A percentile compares a stretch with the other conserved stretches of the same genome.
These are phyloP conservation scores for Acinonyx jubatus DNA, from an alignment of 2,113 vertebrate genomes.

Conservation along the genomic window DNA sequence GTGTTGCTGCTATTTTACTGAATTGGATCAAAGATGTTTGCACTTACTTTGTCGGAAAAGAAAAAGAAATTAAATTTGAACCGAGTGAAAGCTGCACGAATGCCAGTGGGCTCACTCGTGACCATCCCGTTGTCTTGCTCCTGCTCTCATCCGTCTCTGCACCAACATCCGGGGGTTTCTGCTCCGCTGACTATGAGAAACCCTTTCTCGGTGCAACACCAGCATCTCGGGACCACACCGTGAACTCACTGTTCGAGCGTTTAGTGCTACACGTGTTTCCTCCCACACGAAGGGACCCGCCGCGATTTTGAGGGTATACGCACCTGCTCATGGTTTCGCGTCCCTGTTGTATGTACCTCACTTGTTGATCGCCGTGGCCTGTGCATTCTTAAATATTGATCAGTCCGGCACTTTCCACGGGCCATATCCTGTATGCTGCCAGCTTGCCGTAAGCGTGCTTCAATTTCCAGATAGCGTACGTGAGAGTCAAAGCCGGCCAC, in stretches of 20 bases:
- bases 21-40: slow-evolving; percentile 29
- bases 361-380: slow-evolving; percentile 51
- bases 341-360: not conserved
- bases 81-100: slow-evolving; percentile 53
- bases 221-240: slow-evolving; percentile 60
- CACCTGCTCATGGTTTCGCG: not conserved
- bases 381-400: slow-evolving; percentile 56
- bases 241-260: not conserved
- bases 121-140: slow-evolving; percentile 33
- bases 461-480: slow-evolving; percentile 46
- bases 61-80: slow-evolving; percentile 42
- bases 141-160: slow-evolving; percentile 61
- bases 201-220: slow-evolving; percentile 74
- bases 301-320: not conserved
- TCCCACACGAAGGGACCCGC: not conserved
- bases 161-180: slow-evolving; percentile 3
- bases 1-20: slow-evolving; percentile 63
- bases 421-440: not conserved
- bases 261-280: not conserved
- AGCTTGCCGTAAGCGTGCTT: not conserved
- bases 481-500: slow-evolving; percentile 1
- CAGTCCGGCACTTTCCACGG: not conserved
- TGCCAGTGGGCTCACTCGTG: not conserved
- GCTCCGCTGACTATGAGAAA: slow-evolving; percentile 58
- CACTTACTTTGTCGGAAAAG: slow-evolving; percentile 77